Percentiles rank a stretch among this genome's conserved stretches.
Evolutionary conservation across 2,888 invertebrate genomes (phyloP).

Genomic region (Deilephila porcellus): DNA sequence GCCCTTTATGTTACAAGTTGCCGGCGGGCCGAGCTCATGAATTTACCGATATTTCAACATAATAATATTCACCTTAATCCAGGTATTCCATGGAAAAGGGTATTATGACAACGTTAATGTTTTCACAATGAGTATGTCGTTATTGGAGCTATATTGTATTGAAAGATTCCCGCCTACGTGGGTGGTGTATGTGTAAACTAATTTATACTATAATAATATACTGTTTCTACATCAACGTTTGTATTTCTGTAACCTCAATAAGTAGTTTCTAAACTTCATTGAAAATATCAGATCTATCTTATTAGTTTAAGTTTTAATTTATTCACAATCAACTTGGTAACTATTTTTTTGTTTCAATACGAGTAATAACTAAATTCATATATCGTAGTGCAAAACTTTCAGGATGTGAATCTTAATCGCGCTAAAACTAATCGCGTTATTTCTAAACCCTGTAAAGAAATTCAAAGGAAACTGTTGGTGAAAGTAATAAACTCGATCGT

Average conservation of each 20-base stretch:
- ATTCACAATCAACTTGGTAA: too few relatives aligned
- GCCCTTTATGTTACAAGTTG: constrained; percentile 49
- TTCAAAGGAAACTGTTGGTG: neutral
- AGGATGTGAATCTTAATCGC: too few relatives aligned
- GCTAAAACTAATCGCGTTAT: too few relatives aligned
- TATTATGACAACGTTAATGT: constrained; percentile 37
- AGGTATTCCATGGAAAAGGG: constrained; percentile 38
- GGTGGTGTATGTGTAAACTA: too few relatives aligned
- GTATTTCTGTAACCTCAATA: too few relatives aligned
- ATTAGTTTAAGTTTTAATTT: too few relatives aligned
- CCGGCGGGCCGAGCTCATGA: constrained; percentile 33
- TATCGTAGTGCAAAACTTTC: neutral
- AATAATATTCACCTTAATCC: constrained; percentile 41
- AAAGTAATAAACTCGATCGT: constrained; percentile 25
- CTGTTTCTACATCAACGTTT: too few relatives aligned
- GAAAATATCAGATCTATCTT: too few relatives aligned
- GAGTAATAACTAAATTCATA: too few relatives aligned
- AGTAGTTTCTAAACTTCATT: too few relatives aligned
- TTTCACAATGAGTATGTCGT: neutral
- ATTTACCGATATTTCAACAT: constrained; percentile 35
- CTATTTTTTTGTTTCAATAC: too few relatives aligned
- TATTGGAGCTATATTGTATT: neutral
- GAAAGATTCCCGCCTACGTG: neutral
- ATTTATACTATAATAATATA: too few relatives aligned
- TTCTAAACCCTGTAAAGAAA: neutral